Base-by-base conservation (phyloP, 2,888 invertebrate genomes). In the Achlya flavicornis region DNA sequence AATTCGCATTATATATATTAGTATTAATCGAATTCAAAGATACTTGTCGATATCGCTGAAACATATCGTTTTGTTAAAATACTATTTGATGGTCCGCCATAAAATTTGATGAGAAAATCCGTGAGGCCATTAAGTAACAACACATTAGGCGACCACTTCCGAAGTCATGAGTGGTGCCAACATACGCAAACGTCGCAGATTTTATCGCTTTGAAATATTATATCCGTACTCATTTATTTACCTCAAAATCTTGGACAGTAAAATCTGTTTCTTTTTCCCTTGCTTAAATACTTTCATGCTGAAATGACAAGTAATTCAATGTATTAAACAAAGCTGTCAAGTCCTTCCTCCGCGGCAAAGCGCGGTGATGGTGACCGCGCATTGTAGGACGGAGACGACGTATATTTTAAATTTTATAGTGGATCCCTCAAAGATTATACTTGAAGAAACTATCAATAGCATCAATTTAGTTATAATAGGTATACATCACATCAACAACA, bases 131-230 rank as follows among this genome's bases (percentile, higher is more conserved):
- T 78, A 76, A 66, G 73, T 60, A 41, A 43, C 26, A 53, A 41
- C 43, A 60, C 60, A 60, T 60, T 60, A 26, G 43, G 60, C 65
- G 66, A 69, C 65, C 62, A 72, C 72, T 76, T 73, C 70, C 69
- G 64, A 74, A 67, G 62, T 67, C 66, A 65, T 64, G 69, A 66
- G 66, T 66, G 43, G 60, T 60, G 61, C 63, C 71, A 65, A 61
- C 58, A 57, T 64, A 69, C 63, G 64, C 73, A 67, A 68, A 67
- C 68, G 67, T 41, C 63, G 66, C 63, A 64, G 82, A 85, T 85
- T 69, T 66, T 84, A 85, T 85, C 84, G 75, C 61, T 61, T 65
- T 77, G 74, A 85, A 76, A 80, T 83, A 85, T 85, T 78, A 79
- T 75, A 67, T 69, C 72, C 74, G 70, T 73, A 72, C 74, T 66